phyloP scores from a whole-genome alignment of 2,888 invertebrate genomes.

The Sylvicola cinctus region DNA sequence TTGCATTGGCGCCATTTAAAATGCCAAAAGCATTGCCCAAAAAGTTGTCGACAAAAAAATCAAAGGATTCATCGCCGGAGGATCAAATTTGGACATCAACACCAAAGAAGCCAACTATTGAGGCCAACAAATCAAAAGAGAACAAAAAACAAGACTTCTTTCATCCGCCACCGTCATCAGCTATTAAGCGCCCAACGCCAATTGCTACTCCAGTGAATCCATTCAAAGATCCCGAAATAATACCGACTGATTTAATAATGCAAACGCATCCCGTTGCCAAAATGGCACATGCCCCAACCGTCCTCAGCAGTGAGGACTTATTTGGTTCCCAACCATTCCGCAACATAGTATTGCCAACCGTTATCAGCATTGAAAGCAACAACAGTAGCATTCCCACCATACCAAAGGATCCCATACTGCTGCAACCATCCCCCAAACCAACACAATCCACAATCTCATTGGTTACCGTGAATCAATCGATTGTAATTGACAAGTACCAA shows the following conservation, averaged over 20 bases:
- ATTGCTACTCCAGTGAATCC: not conserved
- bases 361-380: conserved; percentile 4
- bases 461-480: conserved; percentile 24
- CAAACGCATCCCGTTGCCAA: not conserved
- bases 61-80: not conserved
- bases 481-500: conserved; percentile 13
- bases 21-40: conserved; percentile 16
- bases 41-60: conserved; percentile 4
- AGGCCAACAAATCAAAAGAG: not conserved
- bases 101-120: conserved; percentile 12
- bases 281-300: not conserved
- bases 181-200: conserved; percentile 1
- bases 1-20: conserved; percentile 46
- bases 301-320: conserved; percentile 14
- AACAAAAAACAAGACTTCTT: too few species aligned
- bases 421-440: conserved; percentile 1
- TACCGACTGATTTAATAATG: not conserved
- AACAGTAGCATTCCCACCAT: conserved; percentile 2
- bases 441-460: conserved; percentile 12
- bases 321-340: conserved; percentile 25
- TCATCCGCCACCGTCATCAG: not conserved
- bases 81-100: conserved; percentile 20
- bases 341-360: conserved; percentile 15
- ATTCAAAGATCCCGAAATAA: not conserved
- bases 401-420: conserved; percentile 2